Conservation (phyloP, 2,797 vertebrate genomes). For the Lacerta bilineata region DNA sequence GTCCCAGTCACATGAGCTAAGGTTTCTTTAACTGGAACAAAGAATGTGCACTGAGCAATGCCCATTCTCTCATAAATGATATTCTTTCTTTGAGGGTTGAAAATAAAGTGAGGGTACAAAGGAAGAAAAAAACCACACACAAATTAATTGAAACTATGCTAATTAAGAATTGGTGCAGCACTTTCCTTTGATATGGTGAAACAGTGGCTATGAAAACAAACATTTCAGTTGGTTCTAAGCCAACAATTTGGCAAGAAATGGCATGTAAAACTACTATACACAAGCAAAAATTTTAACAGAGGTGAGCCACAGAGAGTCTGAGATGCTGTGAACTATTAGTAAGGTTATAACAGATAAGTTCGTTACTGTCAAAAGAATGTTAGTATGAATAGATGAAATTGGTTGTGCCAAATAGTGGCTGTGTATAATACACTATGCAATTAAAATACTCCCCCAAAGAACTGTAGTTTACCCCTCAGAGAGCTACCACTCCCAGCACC, state of each 20-base stretch:
- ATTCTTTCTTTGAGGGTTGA: background rate
- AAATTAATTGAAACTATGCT: background rate
- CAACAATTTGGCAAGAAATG: background rate
- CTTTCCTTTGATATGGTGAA: background rate
- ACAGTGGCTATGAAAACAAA: background rate
- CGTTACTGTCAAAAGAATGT: background rate
- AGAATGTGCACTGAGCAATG: background rate
- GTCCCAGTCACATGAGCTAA: background rate
- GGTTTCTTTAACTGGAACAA: background rate
- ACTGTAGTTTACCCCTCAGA: too few species aligned
- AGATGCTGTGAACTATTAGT: background rate
- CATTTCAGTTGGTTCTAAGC: background rate
- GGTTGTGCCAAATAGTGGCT: background rate
- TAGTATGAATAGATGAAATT: background rate
- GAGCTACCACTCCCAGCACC: too few species aligned
- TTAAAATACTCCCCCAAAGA: too few species aligned
- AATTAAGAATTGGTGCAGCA: background rate
- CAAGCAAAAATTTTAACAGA: slow-evolving; percentile 8
- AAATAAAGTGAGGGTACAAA: background rate
- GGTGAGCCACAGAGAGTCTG: background rate
- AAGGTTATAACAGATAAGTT: background rate
- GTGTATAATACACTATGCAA: too few species aligned
- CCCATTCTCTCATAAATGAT: background rate
- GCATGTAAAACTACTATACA: background rate
- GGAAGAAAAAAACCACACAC: too few species aligned